These are phyloP conservation scores for Hydropotes inermis DNA, from an alignment of 2,113 vertebrate genomes.

Conservation along the genomic window DNA sequence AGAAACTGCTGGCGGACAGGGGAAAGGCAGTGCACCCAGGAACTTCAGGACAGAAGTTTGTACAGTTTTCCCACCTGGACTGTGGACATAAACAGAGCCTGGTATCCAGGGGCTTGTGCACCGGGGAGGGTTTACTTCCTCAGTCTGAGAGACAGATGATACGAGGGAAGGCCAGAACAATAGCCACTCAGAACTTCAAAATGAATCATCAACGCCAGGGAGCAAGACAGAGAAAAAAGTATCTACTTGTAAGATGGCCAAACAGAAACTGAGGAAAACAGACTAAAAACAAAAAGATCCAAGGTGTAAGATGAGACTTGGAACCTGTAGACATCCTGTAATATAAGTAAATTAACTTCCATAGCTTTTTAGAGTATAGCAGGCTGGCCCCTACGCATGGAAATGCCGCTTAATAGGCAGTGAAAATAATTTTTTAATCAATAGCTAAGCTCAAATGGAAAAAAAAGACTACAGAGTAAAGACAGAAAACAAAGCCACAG, in stretches of 20 bases:
- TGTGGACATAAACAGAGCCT: background rate
- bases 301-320: background rate
- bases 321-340: background rate
- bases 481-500: background rate
- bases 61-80: background rate
- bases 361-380: background rate
- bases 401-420: slow-evolving; percentile 29
- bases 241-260: background rate
- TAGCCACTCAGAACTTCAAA: background rate
- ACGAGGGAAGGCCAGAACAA: background rate
- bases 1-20: background rate
- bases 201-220: background rate
- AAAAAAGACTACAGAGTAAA: background rate
- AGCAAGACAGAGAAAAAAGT: background rate
- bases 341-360: background rate
- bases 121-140: background rate
- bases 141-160: background rate
- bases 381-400: background rate
- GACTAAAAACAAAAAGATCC: background rate
- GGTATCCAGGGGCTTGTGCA: background rate
- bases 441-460: background rate
- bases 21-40: background rate
- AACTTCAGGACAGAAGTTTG: background rate
- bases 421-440: slow-evolving; percentile 15
- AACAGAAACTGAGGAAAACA: background rate